phyloP scores from a whole-genome alignment of 1,140 invertebrate species.

The Brachionus angularis region DNA sequence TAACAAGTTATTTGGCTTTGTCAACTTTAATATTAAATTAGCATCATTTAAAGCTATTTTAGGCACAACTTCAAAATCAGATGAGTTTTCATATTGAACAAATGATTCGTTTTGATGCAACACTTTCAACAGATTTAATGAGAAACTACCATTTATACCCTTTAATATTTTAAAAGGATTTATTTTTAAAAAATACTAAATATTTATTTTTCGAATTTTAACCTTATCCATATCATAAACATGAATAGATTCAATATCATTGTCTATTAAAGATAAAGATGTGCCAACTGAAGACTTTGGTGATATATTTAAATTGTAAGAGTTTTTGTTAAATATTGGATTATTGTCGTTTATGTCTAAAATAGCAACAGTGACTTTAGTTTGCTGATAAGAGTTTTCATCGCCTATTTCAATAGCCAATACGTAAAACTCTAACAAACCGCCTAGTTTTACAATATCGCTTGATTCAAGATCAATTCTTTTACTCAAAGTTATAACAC shows the following conservation, averaged over 20 bases:
- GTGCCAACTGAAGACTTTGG: constrained; percentile 80
- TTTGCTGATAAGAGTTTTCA: constrained; percentile 53
- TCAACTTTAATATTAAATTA: constrained; percentile 36
- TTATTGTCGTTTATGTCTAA: constrained; percentile 89
- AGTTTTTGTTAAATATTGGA: constrained; percentile 73
- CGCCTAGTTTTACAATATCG: neutral
- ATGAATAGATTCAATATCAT: constrained; percentile 24
- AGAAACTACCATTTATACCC: constrained; percentile 36
- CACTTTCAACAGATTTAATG: neutral
- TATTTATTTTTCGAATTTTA: constrained; percentile 33
- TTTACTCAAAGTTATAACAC: constrained; percentile 4
- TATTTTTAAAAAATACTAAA: constrained; percentile 61
- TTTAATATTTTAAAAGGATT: constrained; percentile 67
- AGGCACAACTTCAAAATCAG: constrained; percentile 20
- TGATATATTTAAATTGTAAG: constrained; percentile 63
- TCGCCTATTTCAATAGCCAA: constrained; percentile 12
- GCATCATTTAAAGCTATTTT: constrained; percentile 37
- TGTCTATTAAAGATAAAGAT: constrained; percentile 61
- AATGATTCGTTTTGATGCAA: neutral
- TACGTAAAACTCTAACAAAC: constrained; percentile 21
- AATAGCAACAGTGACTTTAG: constrained; percentile 76
- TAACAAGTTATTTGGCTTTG: constrained; percentile 15
- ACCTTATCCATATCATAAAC: constrained; percentile 46
- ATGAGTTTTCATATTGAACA: neutral
- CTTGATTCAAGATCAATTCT: constrained; percentile 17